Conservation (phyloP, 2,888 invertebrate species). For the Piscicola geometra region DNA sequence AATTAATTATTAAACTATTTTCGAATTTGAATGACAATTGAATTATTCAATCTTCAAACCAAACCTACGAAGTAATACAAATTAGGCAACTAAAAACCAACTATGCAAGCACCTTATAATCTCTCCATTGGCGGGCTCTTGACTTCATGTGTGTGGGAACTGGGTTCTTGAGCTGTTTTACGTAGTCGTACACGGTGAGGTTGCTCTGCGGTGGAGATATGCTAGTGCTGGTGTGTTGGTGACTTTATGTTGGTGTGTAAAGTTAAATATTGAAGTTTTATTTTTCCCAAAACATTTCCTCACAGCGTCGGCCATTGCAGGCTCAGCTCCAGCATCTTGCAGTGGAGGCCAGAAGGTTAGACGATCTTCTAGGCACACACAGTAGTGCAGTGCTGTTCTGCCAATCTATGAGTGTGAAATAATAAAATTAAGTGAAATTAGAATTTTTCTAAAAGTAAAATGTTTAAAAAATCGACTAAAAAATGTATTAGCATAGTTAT, state of each 20-base stretch:
- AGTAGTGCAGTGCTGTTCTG: constrained; percentile 52
- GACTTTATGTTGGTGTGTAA: constrained; percentile 10
- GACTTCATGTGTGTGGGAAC: constrained; percentile 42
- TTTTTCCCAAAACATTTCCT: constrained; percentile 44
- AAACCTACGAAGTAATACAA: background rate
- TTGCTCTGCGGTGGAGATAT: constrained; percentile 44
- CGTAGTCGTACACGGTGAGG: constrained; percentile 46
- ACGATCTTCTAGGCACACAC: constrained; percentile 48
- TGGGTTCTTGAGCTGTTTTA: constrained; percentile 46
- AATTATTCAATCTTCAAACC: too few species aligned
- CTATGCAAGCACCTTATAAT: constrained; percentile 46
- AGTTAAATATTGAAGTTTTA: too few species aligned
- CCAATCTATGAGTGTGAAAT: constrained; percentile 45
- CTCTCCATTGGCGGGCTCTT: constrained; percentile 40
- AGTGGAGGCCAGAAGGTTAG: constrained; percentile 46
- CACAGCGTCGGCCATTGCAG: constrained; percentile 49
- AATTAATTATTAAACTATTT: too few species aligned
- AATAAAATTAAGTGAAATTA: too few species aligned
- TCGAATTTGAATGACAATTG: too few species aligned
- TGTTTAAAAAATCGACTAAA: too few species aligned
- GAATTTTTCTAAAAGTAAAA: too few species aligned
- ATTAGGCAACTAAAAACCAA: too few species aligned
- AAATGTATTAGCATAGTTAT: too few species aligned
- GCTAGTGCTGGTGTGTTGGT: background rate
- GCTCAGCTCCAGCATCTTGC: constrained; percentile 47